Percentiles rank a stretch among this genome's conserved stretches.
phyloP scores from a whole-genome alignment of 2,797 vertebrate genomes.

The Lateolabrax maculatus region DNA sequence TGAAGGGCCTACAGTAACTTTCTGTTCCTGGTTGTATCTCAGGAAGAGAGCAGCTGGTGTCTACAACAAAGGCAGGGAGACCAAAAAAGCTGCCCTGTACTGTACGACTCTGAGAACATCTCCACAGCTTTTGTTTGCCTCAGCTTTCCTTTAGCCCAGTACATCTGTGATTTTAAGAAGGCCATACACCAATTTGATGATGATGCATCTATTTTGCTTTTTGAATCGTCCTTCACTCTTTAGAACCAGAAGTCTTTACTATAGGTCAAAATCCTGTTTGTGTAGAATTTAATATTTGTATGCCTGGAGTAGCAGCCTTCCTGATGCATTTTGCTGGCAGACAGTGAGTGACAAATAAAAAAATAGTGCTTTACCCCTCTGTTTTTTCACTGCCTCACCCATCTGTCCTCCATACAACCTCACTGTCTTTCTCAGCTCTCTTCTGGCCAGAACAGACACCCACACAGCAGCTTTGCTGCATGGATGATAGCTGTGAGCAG shows the following conservation, averaged over 20 bases:
- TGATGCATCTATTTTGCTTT: no score
- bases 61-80: slow-evolving; percentile 14
- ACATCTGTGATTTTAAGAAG: slow-evolving; percentile 32
- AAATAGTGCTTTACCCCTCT: slow-evolving; percentile 53
- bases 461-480: slow-evolving; percentile 11
- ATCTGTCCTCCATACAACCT: slow-evolving; percentile 55
- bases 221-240: slow-evolving; percentile 4
- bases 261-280: slow-evolving; percentile 48
- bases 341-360: slow-evolving; percentile 71
- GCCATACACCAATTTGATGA: slow-evolving; percentile 15
- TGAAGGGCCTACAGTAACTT: slow-evolving; percentile 32
- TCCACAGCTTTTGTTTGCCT: slow-evolving; percentile 35
- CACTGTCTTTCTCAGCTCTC: slow-evolving; percentile 33
- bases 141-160: slow-evolving; percentile 21
- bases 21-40: slow-evolving; percentile 37
- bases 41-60: slow-evolving; percentile 9
- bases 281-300: slow-evolving; percentile 47
- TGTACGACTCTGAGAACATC: slow-evolving; percentile 14
- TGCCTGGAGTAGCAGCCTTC: slow-evolving; percentile 43
- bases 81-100: slow-evolving; percentile 17
- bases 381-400: slow-evolving; percentile 47
- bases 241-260: slow-evolving; percentile 33
- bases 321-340: slow-evolving; percentile 44
- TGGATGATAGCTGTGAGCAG: slow-evolving; percentile 34
- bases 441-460: slow-evolving; percentile 24